Base-by-base conservation (phyloP, 2,888 invertebrate species). In the Auanema sp. region DNA sequence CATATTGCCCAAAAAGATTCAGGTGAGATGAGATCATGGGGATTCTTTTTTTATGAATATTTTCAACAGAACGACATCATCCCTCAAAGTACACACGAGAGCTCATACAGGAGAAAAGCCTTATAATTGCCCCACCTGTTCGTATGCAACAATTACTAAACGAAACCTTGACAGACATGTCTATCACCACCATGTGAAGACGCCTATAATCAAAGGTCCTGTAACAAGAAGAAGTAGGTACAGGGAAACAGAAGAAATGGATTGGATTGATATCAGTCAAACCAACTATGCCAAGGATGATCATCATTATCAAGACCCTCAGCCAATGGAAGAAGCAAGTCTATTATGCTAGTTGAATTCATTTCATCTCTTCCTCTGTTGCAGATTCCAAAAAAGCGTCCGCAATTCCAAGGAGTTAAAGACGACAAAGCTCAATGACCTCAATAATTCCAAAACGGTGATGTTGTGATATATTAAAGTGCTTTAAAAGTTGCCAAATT, bases 51-150 rank as follows among this genome's bases (percentile, higher is more conserved):
- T 56, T 61, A n/a, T 55, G 18, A 4, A 14, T 18, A n/a, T n/a
- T 42, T 18, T 57, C 66, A 76, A 5, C 58, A 75, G 81, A 44
- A 79, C 81, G 21, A 69, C 78, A 11, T 82, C 81, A 4, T 75
- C 80, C 5, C 60, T 75, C n/a, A 77, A 77, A 61, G 80, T 81
- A 6, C 81, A 81, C 57, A 69, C 66, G 40, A 62, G 81, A 42
- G 70, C 76, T 5, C 81, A 81, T 61, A 81, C 81, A 14, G 81
- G 82, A 6, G 83, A 83, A 61, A 76, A 75, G 53, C 83, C 83
- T 2, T 83, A 83, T 65, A 25, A 40, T 6, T 83, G 83, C 63
- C 71, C 74, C 5, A 58, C 58, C 1, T 83, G 83, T 68, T 57
- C 64, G 41, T 83, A 83, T 65, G 69, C 76, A 21, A 72, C 77